Base-by-base conservation (phyloP, 1,140 invertebrate genomes). In the Drosophila repleta region DNA sequence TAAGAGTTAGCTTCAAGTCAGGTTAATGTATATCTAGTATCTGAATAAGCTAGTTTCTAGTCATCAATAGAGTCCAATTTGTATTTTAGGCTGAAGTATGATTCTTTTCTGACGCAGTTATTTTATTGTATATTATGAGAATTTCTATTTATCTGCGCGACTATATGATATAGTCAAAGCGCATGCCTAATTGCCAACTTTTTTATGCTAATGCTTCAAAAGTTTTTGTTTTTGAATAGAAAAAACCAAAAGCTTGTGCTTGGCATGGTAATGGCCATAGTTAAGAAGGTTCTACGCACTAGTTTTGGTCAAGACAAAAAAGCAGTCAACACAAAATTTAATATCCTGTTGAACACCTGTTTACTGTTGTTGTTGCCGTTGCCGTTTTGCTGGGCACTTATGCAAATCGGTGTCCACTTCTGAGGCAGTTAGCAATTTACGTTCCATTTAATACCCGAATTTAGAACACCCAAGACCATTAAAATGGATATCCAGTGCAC, bases 331-430 rank as follows among this genome's bases (percentile, higher is more conserved):
- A 61, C 32, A 46, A 56, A 61, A 65, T 79, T 79, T 87, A 83
- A 87, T 87, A 83, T 87, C 82, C 82, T 87, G 82, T 87, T 79
- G 67, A 49, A 79, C 82, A 87, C 83, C 76, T 87, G 79, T 83
- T 85, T 76, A 74, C 76, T 58, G 76, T 58, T 64, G 61, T 37
- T 48, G 52, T 35, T 48, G 26, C 46, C 32, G 11, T 13, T n/a
- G n/a, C n/a, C n/a, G n/a, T n/a, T n/a, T 35, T 35, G 51, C 26
- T 61, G 64, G 62, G 20, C 41, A 57, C 49, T 85, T 87, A 85
- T 85, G 82, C 74, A 66, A 85, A 85, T 84, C 39, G 26, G 13
- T 37, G 21, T 49, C 55, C 35, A 65, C 65, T 60, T 66, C 65
- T 68, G 46, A 43, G 26, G 60, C 69, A 20, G 53, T 73, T 29